phyloP scores from a whole-genome alignment of 2,797 vertebrate genomes.

The Rhinichthys osculus region DNA sequence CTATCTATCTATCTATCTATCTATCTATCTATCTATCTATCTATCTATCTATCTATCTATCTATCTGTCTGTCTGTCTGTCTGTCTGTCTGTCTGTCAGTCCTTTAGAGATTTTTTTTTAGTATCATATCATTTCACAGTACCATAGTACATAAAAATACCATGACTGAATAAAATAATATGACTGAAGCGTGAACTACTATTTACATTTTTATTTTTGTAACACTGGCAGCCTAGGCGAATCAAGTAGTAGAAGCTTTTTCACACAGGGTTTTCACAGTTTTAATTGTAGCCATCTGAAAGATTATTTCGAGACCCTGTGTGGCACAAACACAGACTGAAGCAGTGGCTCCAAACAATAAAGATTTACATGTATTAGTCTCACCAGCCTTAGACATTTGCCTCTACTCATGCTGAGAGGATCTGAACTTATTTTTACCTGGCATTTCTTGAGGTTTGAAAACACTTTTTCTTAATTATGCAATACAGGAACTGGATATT shows the following conservation, averaged over 20 bases:
- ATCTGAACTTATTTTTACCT: neutral
- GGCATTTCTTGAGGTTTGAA: neutral
- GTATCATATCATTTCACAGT: neutral
- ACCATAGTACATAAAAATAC: neutral
- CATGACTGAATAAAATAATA: neutral
- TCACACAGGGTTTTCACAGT: constrained; percentile 26
- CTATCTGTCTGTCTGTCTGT: neutral
- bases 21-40: neutral
- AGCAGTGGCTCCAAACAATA: neutral
- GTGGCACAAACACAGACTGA: neutral
- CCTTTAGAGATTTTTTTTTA: too few relatives aligned
- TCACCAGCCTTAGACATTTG: neutral
- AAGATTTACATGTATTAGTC: neutral
- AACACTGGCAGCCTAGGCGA: neutral
- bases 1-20: too few relatives aligned
- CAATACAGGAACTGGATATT: neutral
- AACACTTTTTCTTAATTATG: neutral
- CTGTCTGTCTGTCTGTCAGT: neutral
- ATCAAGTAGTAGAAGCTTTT: neutral
- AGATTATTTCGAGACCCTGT: constrained; percentile 15
- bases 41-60: neutral
- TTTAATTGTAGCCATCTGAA: constrained; percentile 28
- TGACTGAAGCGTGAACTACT: neutral
- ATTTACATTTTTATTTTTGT: neutral
- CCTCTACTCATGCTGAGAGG: neutral